Base-by-base conservation (phyloP, 1,140 invertebrate species). In the Oncopeltus fasciatus region DNA sequence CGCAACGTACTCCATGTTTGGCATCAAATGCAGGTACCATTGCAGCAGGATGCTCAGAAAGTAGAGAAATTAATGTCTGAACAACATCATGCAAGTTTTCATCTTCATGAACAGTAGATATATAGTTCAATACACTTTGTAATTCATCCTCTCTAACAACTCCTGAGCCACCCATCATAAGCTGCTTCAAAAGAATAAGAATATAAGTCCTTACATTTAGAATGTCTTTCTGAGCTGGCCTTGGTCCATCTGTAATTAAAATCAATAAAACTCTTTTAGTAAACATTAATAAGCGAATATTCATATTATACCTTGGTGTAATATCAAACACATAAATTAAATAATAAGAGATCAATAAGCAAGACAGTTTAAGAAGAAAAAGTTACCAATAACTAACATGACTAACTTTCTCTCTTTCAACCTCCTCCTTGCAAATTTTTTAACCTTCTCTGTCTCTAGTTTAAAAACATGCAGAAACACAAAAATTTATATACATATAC, bases 21-120 rank as follows among this genome's bases (percentile, higher is more conserved):
- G 86, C 84, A 77, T 99, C 96, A 76, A 99, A 99, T 51, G 94
- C 92, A 56, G 95, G 95, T 63, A 99, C 94, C 90, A 99, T 95
- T 1, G 93, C 95, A 53, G 94, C 90, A 0, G 96, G 95, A 75
- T 98, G 93, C 73, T 99, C 95, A 4, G 92, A 92, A 90, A 98
- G 96, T 43, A 99, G 77, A 1, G 90, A 89, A 72, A 98, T 97
- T 44, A 97, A 78, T 83, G 98, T 92, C 79, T 97, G 90, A 53
- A 99, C 76, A 1, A 99, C 95, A 74, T 99, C 96, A 70, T 96
- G 92, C 33, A 99, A 77, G 77, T 99, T 99, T 75, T 99, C 96
- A 79, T 98, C 95, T 88, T 96, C 64, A 26, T 69, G 63, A 47
- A 70, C 68, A 47, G 67, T 64, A 26, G 61, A 67, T 61, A 99